These are phyloP conservation scores for Geotria australis DNA, from an alignment of 2,797 vertebrate genomes.

Conservation along the genomic window DNA sequence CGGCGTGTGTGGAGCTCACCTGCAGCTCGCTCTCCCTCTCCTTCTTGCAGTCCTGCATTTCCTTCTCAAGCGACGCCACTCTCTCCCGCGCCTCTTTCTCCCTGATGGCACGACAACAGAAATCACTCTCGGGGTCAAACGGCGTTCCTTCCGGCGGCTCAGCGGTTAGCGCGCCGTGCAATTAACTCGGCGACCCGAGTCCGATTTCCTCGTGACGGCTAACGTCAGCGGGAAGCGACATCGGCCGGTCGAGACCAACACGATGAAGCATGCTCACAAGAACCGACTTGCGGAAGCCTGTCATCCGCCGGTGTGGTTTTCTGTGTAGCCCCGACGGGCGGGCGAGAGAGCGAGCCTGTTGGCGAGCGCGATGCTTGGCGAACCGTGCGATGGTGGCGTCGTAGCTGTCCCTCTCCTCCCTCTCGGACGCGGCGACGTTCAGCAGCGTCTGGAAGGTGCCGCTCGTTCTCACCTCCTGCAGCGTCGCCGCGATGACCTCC, in stretches of 20 bases:
- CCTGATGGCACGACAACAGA: conserved; percentile 6
- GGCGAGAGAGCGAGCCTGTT: neutral
- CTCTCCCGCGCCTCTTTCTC: conserved; percentile 17
- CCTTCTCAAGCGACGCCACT: conserved; percentile 15
- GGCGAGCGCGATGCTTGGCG: conserved; percentile 2
- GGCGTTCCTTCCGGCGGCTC: no score
- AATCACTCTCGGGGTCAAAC: no score
- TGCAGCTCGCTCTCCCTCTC: conserved; percentile 17
- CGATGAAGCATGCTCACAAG: neutral
- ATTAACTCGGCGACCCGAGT: no score
- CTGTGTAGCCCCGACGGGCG: no score
- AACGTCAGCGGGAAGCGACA: no score
- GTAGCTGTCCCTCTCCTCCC: conserved; percentile 11
- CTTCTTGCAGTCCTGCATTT: conserved; percentile 17
- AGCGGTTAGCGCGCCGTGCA: no score
- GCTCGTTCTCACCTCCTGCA: conserved; percentile 15
- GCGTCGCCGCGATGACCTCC: conserved; percentile 11
- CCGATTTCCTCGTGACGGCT: no score
- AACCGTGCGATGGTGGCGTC: conserved; percentile 19
- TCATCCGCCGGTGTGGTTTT: no score
- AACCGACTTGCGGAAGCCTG: neutral
- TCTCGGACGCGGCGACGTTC: conserved; percentile 13
- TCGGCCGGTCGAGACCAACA: no score
- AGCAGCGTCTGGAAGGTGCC: conserved; percentile 23
- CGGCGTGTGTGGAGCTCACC: conserved; percentile 9